These are phyloP conservation scores for Oreamnos americanus DNA, from an alignment of 2,113 vertebrate species.

Conservation along the genomic window DNA sequence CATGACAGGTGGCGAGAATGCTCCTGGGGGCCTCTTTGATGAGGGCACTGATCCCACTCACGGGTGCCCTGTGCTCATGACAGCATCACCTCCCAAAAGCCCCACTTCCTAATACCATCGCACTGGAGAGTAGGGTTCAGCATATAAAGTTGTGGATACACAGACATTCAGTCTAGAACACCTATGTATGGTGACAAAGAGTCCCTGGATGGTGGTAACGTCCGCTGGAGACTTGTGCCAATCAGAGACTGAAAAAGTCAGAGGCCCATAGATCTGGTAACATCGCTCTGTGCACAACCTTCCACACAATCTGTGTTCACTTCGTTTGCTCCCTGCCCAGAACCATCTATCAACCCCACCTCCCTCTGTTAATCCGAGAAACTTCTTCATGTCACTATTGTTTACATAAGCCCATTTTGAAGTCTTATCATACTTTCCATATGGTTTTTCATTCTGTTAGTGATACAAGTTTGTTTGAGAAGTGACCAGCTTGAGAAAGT, in stretches of 20 bases:
- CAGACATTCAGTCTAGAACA: not conserved
- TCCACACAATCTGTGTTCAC: not conserved
- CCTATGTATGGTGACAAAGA: not conserved
- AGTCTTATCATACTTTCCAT: not conserved
- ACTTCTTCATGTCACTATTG: not conserved
- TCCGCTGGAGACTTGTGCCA: not conserved
- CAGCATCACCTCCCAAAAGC: not conserved
- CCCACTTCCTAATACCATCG: not conserved
- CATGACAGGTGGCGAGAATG: accelerated
- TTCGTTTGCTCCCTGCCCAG: not conserved
- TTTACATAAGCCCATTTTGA: not conserved
- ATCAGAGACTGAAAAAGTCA: not conserved
- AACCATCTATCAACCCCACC: too few relatives aligned
- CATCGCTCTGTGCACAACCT: not conserved
- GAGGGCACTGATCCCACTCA: not conserved
- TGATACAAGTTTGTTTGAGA: not conserved
- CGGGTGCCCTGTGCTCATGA: not conserved
- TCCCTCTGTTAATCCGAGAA: not conserved
- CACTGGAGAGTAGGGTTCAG: not conserved
- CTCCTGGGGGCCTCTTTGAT: not conserved
- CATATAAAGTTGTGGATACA: not conserved
- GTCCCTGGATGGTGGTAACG: not conserved
- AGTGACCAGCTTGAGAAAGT: not conserved
- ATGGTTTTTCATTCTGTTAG: not conserved
- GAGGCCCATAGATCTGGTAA: not conserved